Conservation (phyloP, 2,113 vertebrate species). For the Bettongia penicillata region DNA sequence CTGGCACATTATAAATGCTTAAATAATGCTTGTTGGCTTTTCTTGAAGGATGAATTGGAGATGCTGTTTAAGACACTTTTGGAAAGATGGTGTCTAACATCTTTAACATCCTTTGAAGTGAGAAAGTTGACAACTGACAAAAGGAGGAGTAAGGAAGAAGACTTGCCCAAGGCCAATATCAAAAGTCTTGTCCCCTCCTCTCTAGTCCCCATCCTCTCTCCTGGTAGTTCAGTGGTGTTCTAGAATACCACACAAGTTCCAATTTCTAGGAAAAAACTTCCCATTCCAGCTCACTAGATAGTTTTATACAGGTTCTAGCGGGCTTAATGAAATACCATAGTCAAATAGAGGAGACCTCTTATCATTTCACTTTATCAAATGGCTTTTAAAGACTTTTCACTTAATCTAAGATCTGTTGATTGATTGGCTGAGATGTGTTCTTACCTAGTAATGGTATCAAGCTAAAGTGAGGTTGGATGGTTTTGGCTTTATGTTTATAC, state of each 20-base stretch:
- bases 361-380: neutral
- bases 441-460: neutral
- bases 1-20: neutral
- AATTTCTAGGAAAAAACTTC: neutral
- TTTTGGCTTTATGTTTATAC: neutral
- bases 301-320: neutral
- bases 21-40: neutral
- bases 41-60: neutral
- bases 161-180: neutral
- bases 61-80: neutral
- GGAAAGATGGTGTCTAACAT: neutral
- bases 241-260: neutral
- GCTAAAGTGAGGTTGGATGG: neutral
- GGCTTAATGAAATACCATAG: neutral
- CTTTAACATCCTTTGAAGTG: neutral
- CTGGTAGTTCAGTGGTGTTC: neutral
- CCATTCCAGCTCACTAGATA: neutral
- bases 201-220: neutral
- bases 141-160: neutral
- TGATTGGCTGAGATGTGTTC: neutral
- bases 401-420: neutral
- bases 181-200: neutral
- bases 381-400: neutral
- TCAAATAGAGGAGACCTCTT: neutral
- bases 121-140: neutral